Base-by-base conservation (phyloP, 2,113 vertebrate species). In the Gobius niger region DNA sequence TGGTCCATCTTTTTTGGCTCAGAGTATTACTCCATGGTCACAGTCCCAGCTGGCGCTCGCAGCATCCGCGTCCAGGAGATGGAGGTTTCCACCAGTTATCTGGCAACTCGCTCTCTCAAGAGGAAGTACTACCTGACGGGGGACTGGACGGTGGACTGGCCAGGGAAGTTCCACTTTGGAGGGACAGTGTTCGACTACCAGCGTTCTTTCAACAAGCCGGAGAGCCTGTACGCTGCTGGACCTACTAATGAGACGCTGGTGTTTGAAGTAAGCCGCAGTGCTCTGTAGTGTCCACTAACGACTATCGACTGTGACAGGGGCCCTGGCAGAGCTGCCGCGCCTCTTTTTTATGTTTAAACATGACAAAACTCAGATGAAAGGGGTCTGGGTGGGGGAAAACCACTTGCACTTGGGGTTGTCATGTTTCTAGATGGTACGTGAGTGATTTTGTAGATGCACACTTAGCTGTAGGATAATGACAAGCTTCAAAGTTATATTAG, bases 101-200 rank as follows among this genome's bases (percentile, higher is more conserved):
- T 99, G 42, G 97, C 97, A 0, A 94, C 94, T 41, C 93, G 96
- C 62, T 95, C 91, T 73, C 88, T 95, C 44, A 90, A 91, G 40
- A 92, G 77, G 44, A 95, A 90, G 81, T 97, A 98, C 87, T 95
- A 96, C 80, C 92, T 99, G 72, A 99, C 95, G 0, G 95, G 94
- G 1, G 93, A 95, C 75, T 98, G 97, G 97, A 98, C 93, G 0
- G 94, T 98, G 42, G 95, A 98, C 90, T 99, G 98, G 98, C 98
- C 97, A 0, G 96, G 98, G 8, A 95, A 94, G 87, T 96, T 98
- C 84, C 84, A 86, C 40, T 96, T 99, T 1, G 96, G 94, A 0
- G 98, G 97, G 44, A 94, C 96, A 0, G 88, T 92, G 1, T 99
- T 99, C 24, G 89, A 95, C 82, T 99, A 99, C 75, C 96, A 94